Conservation (phyloP, 2,888 invertebrate genomes). For the Hybos culiciformis region DNA sequence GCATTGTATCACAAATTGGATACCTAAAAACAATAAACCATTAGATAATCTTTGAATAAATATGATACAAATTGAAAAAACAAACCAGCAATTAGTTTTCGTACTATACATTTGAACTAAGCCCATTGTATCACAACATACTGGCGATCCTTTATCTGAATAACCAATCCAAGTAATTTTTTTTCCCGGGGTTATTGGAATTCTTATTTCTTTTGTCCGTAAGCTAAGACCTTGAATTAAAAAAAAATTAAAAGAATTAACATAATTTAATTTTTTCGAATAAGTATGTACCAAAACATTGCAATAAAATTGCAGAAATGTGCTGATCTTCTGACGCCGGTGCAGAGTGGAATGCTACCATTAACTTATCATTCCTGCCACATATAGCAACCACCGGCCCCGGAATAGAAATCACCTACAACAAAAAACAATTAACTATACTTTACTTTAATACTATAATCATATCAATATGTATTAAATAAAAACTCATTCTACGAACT, state of each 20-base stretch:
- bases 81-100: slow-evolving; percentile 62
- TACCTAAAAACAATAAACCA: no score
- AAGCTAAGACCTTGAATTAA: no score
- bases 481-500: no score
- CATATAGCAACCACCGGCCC: slow-evolving; percentile 59
- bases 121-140: slow-evolving; percentile 63
- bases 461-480: no score
- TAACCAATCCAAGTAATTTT: slow-evolving; percentile 66
- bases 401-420: slow-evolving; percentile 55
- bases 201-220: slow-evolving; percentile 39
- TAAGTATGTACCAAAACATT: slow-evolving; percentile 36
- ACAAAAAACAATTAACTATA: no score
- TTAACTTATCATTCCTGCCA: slow-evolving; percentile 45
- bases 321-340: slow-evolving; percentile 41
- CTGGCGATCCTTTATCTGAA: slow-evolving; percentile 68
- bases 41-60: no score
- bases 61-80: no score
- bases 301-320: slow-evolving; percentile 41
- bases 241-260: slow-evolving; percentile 24
- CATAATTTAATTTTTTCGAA: neutral
- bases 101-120: slow-evolving; percentile 56
- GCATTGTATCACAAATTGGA: slow-evolving; percentile 61
- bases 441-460: no score
- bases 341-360: slow-evolving; percentile 54
- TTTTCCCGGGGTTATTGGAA: slow-evolving; percentile 51